These are phyloP conservation scores for Melanerpes aurifrons DNA, from an alignment of 2,113 vertebrate genomes.

Conservation along the genomic window DNA sequence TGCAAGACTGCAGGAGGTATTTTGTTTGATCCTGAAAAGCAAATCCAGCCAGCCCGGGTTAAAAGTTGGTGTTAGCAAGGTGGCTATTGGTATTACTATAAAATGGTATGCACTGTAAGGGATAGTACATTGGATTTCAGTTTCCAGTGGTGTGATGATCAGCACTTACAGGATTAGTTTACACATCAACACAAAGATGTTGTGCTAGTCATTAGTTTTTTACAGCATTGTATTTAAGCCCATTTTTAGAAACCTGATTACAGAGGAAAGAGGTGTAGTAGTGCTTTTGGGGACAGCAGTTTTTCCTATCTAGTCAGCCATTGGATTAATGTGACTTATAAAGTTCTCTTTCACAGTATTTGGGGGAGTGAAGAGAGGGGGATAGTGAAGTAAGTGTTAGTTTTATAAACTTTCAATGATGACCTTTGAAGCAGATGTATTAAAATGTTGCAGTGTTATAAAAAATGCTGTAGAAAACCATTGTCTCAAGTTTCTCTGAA, in stretches of 20 bases:
- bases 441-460: neutral
- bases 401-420: neutral
- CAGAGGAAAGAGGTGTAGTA: neutral
- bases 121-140: neutral
- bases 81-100: neutral
- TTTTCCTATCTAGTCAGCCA: neutral
- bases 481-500: neutral
- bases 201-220: neutral
- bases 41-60: conserved; percentile 27
- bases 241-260: neutral
- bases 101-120: neutral
- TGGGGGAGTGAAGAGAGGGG: accelerated
- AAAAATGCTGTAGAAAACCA: neutral
- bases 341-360: no score
- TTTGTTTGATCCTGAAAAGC: neutral
- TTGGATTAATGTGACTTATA: neutral
- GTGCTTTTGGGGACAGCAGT: neutral
- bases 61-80: neutral
- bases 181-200: neutral
- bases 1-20: neutral
- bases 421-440: neutral
- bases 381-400: neutral
- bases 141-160: neutral
- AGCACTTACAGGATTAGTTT: neutral
- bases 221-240: neutral